phyloP scores from a whole-genome alignment of 2,113 vertebrate genomes.

The Suricata suricatta region DNA sequence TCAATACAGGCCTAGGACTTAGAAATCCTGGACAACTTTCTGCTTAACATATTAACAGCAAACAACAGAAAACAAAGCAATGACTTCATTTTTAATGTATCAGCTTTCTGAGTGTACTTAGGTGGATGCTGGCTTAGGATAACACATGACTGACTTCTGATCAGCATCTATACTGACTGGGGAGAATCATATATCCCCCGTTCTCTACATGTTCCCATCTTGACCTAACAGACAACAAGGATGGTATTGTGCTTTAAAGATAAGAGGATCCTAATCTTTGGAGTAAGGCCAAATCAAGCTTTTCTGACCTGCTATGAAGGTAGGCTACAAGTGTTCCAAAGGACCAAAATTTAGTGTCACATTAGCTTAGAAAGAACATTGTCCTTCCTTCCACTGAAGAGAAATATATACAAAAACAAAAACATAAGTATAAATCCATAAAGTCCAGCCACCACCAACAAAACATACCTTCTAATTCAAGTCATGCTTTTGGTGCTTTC shows the following conservation, averaged over 20 bases:
- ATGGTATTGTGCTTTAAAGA: not conserved
- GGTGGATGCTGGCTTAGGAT: not conserved
- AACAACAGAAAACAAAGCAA: not conserved
- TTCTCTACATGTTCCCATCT: not conserved
- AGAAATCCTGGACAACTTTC: not conserved
- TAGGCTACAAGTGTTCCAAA: not conserved
- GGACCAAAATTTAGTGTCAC: not conserved
- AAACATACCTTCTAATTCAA: not conserved
- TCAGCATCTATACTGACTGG: not conserved
- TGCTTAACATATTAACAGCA: not conserved
- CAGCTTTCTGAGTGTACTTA: not conserved
- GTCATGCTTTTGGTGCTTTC: not conserved
- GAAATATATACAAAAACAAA: not conserved
- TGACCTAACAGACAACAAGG: not conserved
- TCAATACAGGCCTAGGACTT: not conserved
- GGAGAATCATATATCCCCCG: not conserved
- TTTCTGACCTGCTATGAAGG: not conserved
- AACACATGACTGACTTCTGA: not conserved
- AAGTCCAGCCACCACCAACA: not conserved
- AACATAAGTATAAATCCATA: not conserved
- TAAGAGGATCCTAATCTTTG: not conserved
- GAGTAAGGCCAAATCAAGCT: not conserved
- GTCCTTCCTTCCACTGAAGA: not conserved
- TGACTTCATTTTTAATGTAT: not conserved
- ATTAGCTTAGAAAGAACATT: not conserved